A percentile compares a stretch with the other conserved stretches of the same genome.
These are phyloP conservation scores for Meleagris gallopavo DNA, from an alignment of 2,113 vertebrate genomes.

Conservation along the genomic window DNA sequence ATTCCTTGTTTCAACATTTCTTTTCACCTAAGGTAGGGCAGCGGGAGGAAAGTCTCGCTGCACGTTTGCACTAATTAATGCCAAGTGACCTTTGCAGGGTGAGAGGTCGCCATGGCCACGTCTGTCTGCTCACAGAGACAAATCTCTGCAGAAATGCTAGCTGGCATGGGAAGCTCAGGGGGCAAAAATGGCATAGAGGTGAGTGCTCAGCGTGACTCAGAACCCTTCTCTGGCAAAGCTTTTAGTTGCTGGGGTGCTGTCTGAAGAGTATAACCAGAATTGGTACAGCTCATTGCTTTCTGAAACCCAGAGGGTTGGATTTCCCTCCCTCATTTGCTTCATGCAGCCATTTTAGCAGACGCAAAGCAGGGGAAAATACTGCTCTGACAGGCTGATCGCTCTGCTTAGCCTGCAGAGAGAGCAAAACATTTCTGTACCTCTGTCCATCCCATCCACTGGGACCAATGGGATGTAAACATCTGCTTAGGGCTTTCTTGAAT, in stretches of 20 bases:
- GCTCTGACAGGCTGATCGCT: neutral
- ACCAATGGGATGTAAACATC: neutral
- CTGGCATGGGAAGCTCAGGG: neutral
- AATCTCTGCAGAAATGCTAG: neutral
- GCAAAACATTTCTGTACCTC: neutral
- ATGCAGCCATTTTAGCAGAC: neutral
- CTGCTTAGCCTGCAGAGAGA: neutral
- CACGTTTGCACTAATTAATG: neutral
- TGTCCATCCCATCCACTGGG: neutral
- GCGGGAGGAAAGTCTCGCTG: neutral
- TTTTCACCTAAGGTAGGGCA: neutral
- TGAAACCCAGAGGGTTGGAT: fast-evolving
- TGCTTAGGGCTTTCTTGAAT: neutral
- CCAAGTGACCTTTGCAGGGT: fast-evolving
- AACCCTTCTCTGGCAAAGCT: neutral
- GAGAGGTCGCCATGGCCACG: neutral
- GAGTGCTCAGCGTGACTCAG: neutral
- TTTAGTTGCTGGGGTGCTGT: fast-evolving
- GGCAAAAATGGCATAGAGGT: neutral
- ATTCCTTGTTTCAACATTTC: neutral
- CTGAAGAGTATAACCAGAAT: fast-evolving
- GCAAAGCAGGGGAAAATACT: neutral
- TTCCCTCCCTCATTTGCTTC: neutral
- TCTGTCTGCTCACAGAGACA: neutral
- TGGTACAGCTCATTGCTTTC: neutral